phyloP scores from a whole-genome alignment of 2,113 vertebrate genomes.

The Odocoileus virginianus region DNA sequence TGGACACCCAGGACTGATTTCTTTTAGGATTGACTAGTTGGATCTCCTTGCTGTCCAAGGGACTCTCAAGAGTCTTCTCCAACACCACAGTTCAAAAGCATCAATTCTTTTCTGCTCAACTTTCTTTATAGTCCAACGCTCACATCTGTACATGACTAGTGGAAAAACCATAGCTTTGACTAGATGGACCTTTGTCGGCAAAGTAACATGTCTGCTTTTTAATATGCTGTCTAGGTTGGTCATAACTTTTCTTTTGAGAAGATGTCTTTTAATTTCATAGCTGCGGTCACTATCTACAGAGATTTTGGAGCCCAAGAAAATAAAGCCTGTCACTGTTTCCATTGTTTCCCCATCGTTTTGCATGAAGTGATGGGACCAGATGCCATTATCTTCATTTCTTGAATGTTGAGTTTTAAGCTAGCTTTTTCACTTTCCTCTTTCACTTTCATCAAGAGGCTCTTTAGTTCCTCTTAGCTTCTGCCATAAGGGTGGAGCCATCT shows the following conservation, averaged over 20 bases:
- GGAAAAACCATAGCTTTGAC: not conserved
- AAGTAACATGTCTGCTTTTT: not conserved
- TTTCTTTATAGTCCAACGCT: not conserved
- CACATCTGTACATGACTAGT: not conserved
- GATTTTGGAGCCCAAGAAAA: not conserved
- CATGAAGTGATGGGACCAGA: not conserved
- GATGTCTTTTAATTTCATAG: not conserved
- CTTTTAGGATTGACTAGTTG: not conserved
- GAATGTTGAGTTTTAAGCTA: not conserved
- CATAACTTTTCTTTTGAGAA: not conserved
- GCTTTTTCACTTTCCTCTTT: not conserved
- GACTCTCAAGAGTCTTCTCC: not conserved
- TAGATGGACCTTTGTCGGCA: not conserved
- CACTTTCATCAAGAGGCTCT: not conserved
- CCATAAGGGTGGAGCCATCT: not conserved
- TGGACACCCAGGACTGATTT: not conserved
- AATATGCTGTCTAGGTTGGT: not conserved
- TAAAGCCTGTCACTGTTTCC: not conserved
- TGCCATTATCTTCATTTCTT: not conserved
- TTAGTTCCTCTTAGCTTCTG: not conserved
- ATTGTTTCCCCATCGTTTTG: not conserved
- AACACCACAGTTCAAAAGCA: not conserved
- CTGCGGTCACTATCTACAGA: not conserved
- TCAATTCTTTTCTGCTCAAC: not conserved
- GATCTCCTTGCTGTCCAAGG: not conserved